Evolutionary conservation across 2,888 invertebrate species (phyloP).

Genomic region (Drosophila mimica): DNA sequence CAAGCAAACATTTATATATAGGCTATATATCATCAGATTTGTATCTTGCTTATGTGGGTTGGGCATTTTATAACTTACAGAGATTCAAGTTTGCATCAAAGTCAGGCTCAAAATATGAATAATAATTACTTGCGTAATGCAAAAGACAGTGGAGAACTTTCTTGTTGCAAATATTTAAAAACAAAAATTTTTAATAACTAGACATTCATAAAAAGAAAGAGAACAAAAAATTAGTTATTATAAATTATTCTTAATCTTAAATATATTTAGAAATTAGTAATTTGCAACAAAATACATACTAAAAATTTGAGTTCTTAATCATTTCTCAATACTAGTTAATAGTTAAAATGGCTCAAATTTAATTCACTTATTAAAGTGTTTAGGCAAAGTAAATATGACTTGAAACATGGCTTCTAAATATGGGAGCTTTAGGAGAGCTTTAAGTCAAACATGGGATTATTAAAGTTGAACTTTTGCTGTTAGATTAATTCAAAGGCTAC

Average conservation of each 20-base stretch:
- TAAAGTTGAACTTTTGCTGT: not conserved
- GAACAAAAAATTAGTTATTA: no score
- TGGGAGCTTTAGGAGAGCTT: not conserved
- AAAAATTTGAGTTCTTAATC: no score
- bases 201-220: no score
- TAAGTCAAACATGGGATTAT: not conserved
- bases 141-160: not conserved
- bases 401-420: not conserved
- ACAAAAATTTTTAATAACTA: no score
- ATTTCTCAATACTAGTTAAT: not conserved
- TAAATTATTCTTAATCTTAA: no score
- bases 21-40: not conserved
- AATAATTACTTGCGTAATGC: not conserved
- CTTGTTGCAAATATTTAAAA: not conserved
- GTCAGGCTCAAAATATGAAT: not conserved
- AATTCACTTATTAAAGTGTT: not conserved
- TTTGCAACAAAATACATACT: no score
- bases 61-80: not conserved
- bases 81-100: no score
- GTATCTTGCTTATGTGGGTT: not conserved
- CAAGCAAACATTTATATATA: constrained; percentile 12
- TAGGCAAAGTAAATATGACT: not conserved
- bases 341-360: not conserved
- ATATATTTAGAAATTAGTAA: no score
- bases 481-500: not conserved